Evolutionary conservation across 2,797 vertebrate genomes (phyloP).

Genomic region (Otolemur crassicaudatus): DNA sequence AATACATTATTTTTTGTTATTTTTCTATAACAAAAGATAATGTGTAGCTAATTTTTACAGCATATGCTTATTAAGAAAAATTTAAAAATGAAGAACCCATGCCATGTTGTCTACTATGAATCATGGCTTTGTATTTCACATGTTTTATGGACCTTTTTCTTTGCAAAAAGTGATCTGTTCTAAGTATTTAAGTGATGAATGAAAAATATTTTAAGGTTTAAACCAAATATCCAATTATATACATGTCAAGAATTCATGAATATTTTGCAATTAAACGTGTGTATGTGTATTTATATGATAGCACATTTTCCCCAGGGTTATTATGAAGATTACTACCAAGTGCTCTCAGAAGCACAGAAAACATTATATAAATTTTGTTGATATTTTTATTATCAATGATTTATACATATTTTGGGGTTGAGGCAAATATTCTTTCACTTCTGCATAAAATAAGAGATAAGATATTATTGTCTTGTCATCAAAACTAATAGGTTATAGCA

Average conservation of each 20-base stretch:
- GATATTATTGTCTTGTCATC: neutral
- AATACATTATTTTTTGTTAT: neutral
- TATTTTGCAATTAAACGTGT: neutral
- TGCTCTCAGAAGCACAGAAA: neutral
- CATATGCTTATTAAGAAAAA: neutral
- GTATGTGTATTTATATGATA: neutral
- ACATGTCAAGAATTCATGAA: neutral
- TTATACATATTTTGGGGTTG: neutral
- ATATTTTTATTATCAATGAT: neutral
- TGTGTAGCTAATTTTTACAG: neutral
- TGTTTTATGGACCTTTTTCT: neutral
- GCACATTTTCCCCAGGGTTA: neutral
- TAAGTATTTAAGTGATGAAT: neutral
- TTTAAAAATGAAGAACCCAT: neutral
- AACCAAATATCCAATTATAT: neutral
- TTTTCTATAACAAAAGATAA: neutral
- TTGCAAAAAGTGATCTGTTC: neutral
- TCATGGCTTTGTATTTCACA: neutral
- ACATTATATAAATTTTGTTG: neutral
- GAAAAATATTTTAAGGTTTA: constrained; percentile 2
- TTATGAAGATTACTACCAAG: neutral
- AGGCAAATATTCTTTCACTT: neutral
- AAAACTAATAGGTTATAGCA: neutral
- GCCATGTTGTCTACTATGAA: neutral
- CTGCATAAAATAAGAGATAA: neutral